These are phyloP conservation scores for Trichosurus vulpecula DNA, from an alignment of 2,797 vertebrate genomes.

Conservation along the genomic window DNA sequence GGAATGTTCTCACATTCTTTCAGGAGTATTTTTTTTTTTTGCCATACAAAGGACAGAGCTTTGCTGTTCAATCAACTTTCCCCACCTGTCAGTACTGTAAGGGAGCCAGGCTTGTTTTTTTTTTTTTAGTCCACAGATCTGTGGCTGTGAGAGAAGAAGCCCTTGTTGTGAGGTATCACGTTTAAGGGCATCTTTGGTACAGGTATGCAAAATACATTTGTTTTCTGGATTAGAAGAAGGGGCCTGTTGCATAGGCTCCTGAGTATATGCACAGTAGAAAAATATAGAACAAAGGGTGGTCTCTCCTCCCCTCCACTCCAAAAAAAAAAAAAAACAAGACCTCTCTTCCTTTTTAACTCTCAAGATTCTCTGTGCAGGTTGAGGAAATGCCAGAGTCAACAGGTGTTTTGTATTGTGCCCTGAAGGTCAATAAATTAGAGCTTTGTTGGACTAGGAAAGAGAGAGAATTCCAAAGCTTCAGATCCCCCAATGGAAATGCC, in stretches of 20 bases:
- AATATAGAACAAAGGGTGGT: not conserved
- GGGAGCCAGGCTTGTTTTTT: not conserved
- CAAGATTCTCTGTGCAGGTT: constrained; percentile 68
- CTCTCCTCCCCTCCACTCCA: not conserved
- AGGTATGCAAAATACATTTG: constrained; percentile 8
- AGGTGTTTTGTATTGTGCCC: constrained; percentile 75
- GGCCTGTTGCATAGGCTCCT: not conserved
- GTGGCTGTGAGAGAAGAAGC: not conserved
- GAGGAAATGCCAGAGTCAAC: constrained; percentile 72
- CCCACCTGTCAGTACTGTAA: not conserved
- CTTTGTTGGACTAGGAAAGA: constrained; percentile 78
- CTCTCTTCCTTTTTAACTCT: constrained; percentile 13
- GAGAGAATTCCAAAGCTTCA: constrained; percentile 77
- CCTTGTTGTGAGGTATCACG: not conserved
- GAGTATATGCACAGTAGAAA: not conserved
- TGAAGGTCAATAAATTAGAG: constrained; percentile 73
- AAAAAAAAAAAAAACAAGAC: no score
- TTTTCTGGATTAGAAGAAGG: constrained; percentile 26
- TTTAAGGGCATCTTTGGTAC: constrained; percentile 11
- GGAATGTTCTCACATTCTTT: constrained; percentile 71
- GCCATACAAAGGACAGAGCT: not conserved
- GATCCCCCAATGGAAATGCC: constrained; percentile 77
- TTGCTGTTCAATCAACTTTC: constrained; percentile 5
- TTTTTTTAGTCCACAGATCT: constrained; percentile 34
- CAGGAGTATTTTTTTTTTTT: constrained; percentile 54